Evolutionary conservation across 2,888 invertebrate species (phyloP).

Genomic region (Vandiemenella viatica): DNA sequence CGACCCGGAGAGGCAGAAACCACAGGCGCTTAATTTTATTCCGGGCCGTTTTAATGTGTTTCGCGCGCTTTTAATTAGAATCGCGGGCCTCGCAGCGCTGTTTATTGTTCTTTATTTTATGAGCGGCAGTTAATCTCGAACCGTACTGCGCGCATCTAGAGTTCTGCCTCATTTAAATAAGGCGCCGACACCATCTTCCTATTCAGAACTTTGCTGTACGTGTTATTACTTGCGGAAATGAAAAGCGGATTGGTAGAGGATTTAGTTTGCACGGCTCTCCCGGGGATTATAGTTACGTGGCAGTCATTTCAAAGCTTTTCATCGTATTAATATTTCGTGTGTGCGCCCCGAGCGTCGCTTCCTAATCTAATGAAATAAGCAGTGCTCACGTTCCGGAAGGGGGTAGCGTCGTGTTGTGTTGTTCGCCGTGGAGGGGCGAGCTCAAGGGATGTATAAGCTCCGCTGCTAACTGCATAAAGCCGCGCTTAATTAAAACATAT

Average conservation of each 20-base stretch:
- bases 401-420: constrained; percentile 5
- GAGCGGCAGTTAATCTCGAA: neutral
- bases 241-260: constrained; percentile 12
- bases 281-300: constrained; percentile 9
- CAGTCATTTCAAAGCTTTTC: constrained; percentile 12
- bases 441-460: constrained; percentile 9
- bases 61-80: too few relatives aligned
- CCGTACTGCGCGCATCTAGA: neutral
- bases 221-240: constrained; percentile 9
- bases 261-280: constrained; percentile 4
- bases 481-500: constrained; percentile 18
- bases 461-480: constrained; percentile 16
- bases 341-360: neutral
- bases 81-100: too few relatives aligned
- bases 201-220: neutral
- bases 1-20: too few relatives aligned
- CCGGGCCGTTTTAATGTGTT: too few relatives aligned
- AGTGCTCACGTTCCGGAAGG: constrained; percentile 10
- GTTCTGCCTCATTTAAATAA: neutral
- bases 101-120: neutral
- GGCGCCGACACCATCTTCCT: neutral
- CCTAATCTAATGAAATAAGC: constrained; percentile 16
- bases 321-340: constrained; percentile 12
- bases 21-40: too few relatives aligned
- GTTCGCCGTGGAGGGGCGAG: constrained; percentile 9